These are phyloP conservation scores for Rhineura floridana DNA, from an alignment of 2,113 vertebrate species.

Conservation along the genomic window DNA sequence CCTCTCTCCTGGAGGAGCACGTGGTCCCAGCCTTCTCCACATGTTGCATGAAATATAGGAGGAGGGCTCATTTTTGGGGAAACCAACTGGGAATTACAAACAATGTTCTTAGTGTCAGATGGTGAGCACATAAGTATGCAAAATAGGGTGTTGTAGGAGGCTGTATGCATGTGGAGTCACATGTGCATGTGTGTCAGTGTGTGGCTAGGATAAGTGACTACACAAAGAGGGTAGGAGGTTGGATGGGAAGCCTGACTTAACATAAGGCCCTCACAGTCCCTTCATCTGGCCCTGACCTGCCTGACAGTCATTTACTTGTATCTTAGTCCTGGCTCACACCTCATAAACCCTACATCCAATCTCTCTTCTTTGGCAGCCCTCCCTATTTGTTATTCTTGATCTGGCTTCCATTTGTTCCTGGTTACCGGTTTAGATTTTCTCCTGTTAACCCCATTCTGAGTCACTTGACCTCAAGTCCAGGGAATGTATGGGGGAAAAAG, in stretches of 20 bases:
- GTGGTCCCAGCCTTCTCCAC: background rate
- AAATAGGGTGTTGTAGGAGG: background rate
- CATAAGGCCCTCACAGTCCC: background rate
- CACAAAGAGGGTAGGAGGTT: background rate
- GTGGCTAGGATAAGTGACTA: background rate
- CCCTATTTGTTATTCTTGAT: background rate
- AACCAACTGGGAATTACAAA: background rate
- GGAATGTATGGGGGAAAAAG: slow-evolving; percentile 52
- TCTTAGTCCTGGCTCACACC: background rate
- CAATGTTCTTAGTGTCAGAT: background rate
- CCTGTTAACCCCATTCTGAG: background rate
- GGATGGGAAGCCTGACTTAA: background rate
- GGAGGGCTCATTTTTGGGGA: background rate
- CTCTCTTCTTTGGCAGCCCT: background rate
- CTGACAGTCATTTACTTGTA: background rate
- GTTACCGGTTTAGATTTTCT: slow-evolving; percentile 23
- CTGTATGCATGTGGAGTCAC: no score
- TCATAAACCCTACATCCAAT: background rate
- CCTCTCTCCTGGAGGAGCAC: background rate
- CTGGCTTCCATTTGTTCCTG: background rate
- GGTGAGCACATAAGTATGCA: background rate
- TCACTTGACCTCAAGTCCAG: slow-evolving; percentile 44
- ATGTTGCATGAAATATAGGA: background rate
- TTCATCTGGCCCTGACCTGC: slow-evolving; percentile 15
- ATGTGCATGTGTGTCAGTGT: background rate